These are phyloP conservation scores for Malurus leucopterus DNA, from an alignment of 2,797 vertebrate species.

Conservation along the genomic window DNA sequence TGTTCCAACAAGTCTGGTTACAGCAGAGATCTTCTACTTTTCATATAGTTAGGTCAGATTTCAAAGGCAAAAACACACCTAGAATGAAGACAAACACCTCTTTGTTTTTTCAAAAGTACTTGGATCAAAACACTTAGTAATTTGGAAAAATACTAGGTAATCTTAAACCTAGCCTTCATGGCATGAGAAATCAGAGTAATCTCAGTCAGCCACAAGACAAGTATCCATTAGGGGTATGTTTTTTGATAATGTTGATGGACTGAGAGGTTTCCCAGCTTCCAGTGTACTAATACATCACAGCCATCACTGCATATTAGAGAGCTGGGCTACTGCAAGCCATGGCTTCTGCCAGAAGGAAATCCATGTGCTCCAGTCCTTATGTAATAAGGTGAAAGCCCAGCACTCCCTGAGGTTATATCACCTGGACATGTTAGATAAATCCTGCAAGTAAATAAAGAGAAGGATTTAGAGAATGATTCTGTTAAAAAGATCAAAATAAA, in stretches of 20 bases:
- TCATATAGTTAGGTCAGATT: background rate
- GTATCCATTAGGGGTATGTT: background rate
- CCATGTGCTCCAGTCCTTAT: background rate
- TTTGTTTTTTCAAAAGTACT: background rate
- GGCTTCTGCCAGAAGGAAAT: background rate
- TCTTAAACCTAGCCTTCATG: background rate
- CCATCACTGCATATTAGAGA: background rate
- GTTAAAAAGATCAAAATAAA: background rate
- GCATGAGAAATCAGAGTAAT: background rate
- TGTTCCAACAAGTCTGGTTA: background rate
- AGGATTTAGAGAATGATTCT: background rate
- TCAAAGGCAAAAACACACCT: background rate
- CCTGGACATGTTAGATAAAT: rapidly evolving
- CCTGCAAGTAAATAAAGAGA: background rate
- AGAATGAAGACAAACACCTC: background rate
- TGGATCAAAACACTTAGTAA: background rate
- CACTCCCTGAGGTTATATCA: background rate
- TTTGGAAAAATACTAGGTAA: background rate
- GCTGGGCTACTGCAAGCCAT: background rate
- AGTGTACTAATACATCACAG: too few species aligned
- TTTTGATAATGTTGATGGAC: background rate
- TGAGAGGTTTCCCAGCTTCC: background rate
- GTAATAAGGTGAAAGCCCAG: background rate
- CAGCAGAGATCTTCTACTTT: background rate
- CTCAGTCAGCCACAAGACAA: background rate